Base-by-base conservation (phyloP, 2,888 invertebrate genomes). In the Agriotes lineatus region DNA sequence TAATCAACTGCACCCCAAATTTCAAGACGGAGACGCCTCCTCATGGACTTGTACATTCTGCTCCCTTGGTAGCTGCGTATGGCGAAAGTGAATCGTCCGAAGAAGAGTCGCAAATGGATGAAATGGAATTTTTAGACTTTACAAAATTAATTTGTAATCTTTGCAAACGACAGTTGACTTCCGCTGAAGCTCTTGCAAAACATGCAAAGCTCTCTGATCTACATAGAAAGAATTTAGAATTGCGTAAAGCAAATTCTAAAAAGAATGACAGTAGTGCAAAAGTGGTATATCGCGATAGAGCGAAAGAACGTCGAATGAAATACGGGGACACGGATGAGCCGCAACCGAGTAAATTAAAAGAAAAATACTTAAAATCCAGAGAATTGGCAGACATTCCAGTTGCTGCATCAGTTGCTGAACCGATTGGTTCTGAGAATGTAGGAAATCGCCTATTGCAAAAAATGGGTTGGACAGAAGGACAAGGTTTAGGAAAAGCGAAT, bases 381-480 rank as follows among this genome's bases (percentile, higher is more conserved):
- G 86, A 85, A 52, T 82, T 86, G 5, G 85, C 84, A 1, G 87
- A 87, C 39, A 71, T 83, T 14, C 79, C 83, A 14, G 82, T 87
- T 1, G 85, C 89, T 0, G 84, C 87, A 59, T 89, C 89, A 0
- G 89, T 91, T 0, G 87, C 89, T 67, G 88, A 90, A 82, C 88
- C 94, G 69, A 88, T 96, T 78, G 87, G 95, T 76, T 91, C 94
- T 0, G 96, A 95, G 75, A 97, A 97, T 77, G 95, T 98, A 67
- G 99, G 99, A 5, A 98, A 94, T 81, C 93, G 96, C 81, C 87
- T 99, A 83, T 84, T 99, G 72, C 97, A 99, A 84, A 97, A 96
- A 85, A 99, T 99, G 99, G 99, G 99, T 2, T 99, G 99, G 99
- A 93, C 93, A 4, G 96, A 96, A 82, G 99, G 99, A 0, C 92